Conservation (phyloP, 2,113 vertebrate species). For the Pipa parva region DNA sequence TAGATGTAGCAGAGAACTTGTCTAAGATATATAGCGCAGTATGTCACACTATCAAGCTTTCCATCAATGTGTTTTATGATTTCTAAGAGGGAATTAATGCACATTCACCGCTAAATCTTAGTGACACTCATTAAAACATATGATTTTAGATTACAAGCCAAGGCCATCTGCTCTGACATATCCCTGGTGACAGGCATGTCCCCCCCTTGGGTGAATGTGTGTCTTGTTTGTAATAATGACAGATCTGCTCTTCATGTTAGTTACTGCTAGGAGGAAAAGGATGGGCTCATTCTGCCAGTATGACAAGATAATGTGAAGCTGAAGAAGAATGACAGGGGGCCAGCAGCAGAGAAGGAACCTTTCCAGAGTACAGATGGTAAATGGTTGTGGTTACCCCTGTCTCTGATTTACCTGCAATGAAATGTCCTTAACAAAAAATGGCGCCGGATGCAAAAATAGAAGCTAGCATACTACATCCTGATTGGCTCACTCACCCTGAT, state of each 20-base stretch:
- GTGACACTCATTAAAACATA: conserved; percentile 1
- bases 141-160: neutral
- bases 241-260: neutral
- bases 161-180: neutral
- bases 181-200: neutral
- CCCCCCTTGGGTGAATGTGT: conserved; percentile 2
- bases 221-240: conserved; percentile 16
- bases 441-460: too few relatives aligned
- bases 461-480: too few relatives aligned
- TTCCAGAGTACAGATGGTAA: neutral
- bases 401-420: neutral
- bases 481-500: too few relatives aligned
- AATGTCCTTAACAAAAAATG: neutral
- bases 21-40: neutral
- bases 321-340: neutral
- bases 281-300: neutral
- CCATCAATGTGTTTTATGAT: neutral
- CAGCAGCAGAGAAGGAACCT: conserved; percentile 1
- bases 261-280: neutral
- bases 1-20: too few relatives aligned
- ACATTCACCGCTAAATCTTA: neutral
- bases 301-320: neutral
- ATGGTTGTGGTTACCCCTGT: neutral
- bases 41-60: neutral
- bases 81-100: neutral